Evolutionary conservation across 1,140 invertebrate species (phyloP).

Genomic region (Lordiphosa mommai): DNA sequence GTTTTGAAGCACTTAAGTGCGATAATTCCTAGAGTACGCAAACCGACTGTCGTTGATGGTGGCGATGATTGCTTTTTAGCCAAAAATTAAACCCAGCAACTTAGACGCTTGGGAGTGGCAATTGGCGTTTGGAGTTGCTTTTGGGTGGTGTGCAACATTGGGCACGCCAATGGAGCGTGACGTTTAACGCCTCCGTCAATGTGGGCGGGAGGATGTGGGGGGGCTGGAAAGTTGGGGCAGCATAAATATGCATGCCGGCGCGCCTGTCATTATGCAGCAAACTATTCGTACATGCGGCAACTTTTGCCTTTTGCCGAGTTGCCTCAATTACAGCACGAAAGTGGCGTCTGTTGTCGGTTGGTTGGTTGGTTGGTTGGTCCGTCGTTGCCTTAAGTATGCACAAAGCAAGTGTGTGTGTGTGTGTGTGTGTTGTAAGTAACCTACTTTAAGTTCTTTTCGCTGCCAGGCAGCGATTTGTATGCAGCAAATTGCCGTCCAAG

Average conservation of each 20-base stretch:
- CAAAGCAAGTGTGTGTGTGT: slow-evolving; percentile 25
- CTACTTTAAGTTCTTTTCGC: slow-evolving; percentile 65
- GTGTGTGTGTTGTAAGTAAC: slow-evolving; percentile 45
- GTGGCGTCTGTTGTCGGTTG: not conserved
- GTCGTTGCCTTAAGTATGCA: slow-evolving; percentile 51
- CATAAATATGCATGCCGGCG: slow-evolving; percentile 65
- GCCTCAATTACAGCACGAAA: slow-evolving; percentile 50
- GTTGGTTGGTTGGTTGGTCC: slow-evolving; percentile 9
- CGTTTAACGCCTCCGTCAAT: slow-evolving; percentile 32
- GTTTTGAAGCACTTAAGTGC: no score
- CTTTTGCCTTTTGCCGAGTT: slow-evolving; percentile 39
- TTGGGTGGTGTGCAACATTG: slow-evolving; percentile 32
- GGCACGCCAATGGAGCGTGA: slow-evolving; percentile 51
- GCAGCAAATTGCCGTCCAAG: slow-evolving; percentile 49
- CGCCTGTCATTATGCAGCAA: slow-evolving; percentile 68
- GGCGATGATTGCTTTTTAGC: slow-evolving; percentile 1
- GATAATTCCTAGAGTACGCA: no score
- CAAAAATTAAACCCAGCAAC: slow-evolving; percentile 7
- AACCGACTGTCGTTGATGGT: not conserved
- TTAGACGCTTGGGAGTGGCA: not conserved
- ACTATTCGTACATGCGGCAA: slow-evolving; percentile 67
- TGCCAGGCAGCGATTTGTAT: slow-evolving; percentile 55
- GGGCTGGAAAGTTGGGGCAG: not conserved
- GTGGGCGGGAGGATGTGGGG: not conserved
- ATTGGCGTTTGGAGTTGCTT: not conserved